These are phyloP conservation scores for Dicaeum eximium DNA, from an alignment of 2,113 vertebrate genomes.

Conservation along the genomic window DNA sequence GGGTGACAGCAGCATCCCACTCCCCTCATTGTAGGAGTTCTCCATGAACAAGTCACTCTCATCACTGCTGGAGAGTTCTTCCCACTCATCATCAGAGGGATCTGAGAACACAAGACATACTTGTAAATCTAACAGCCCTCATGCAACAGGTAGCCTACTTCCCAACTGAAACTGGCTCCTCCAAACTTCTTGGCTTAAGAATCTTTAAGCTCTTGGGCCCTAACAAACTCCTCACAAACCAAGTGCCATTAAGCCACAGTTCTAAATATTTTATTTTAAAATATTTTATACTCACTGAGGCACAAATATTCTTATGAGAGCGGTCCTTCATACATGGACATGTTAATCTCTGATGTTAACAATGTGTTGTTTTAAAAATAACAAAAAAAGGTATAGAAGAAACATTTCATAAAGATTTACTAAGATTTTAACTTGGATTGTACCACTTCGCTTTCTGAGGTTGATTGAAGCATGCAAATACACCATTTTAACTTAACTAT, in stretches of 20 bases:
- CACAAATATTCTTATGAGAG: background rate
- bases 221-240: background rate
- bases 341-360: background rate
- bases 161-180: background rate
- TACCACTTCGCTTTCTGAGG: background rate
- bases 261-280: background rate
- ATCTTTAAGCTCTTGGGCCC: background rate
- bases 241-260: background rate
- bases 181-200: background rate
- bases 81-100: conserved; percentile 93
- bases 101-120: conserved; percentile 60
- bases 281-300: background rate
- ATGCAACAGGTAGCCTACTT: background rate
- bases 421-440: background rate
- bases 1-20: conserved; percentile 82
- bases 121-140: background rate
- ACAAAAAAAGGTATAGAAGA: background rate
- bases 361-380: background rate
- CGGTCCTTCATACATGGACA: background rate
- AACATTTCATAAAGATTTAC: background rate
- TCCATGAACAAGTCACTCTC: conserved; percentile 88
- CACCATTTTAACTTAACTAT: background rate
- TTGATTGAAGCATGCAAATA: background rate
- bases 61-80: conserved; percentile 92
- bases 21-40: conserved; percentile 69